These are phyloP conservation scores for Lepidonotus clava DNA, from an alignment of 2,888 invertebrate species.

Conservation along the genomic window DNA sequence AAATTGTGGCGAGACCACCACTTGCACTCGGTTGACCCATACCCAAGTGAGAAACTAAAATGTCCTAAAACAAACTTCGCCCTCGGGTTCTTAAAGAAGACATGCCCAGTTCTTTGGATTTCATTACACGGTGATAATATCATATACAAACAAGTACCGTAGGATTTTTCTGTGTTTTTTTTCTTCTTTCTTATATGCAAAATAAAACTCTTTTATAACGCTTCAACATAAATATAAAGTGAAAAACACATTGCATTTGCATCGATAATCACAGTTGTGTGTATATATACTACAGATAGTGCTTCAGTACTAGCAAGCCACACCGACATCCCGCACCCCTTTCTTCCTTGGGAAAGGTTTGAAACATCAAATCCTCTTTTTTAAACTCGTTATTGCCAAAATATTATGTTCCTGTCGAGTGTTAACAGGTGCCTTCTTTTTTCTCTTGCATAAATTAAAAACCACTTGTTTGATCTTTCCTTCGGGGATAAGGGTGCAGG, in stretches of 20 bases:
- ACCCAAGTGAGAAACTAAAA: background rate
- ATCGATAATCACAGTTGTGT: slow-evolving; percentile 52
- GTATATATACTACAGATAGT: slow-evolving; percentile 45
- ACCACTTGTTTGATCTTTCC: too few relatives aligned
- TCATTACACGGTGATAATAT: slow-evolving; percentile 36
- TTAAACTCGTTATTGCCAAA: slow-evolving; percentile 1
- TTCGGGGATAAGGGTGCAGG: slow-evolving; percentile 3
- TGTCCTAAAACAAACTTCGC: slow-evolving; percentile 15
- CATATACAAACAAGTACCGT: slow-evolving; percentile 42
- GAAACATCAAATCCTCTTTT: background rate
- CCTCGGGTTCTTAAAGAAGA: background rate
- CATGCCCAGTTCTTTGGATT: slow-evolving; percentile 45
- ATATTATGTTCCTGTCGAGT: too few relatives aligned
- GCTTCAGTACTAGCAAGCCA: background rate
- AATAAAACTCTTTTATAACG: slow-evolving; percentile 42
- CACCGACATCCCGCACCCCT: background rate
- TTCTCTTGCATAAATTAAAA: too few relatives aligned
- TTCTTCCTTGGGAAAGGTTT: background rate
- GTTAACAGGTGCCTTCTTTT: too few relatives aligned
- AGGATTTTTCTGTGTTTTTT: slow-evolving; percentile 30
- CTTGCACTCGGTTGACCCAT: background rate
- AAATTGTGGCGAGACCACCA: background rate
- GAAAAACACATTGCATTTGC: slow-evolving; percentile 47
- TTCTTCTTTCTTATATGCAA: slow-evolving; percentile 32
- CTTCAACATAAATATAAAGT: slow-evolving; percentile 38